Conservation (phyloP, 2,797 vertebrate species). For the Atherinosoma microstoma region DNA sequence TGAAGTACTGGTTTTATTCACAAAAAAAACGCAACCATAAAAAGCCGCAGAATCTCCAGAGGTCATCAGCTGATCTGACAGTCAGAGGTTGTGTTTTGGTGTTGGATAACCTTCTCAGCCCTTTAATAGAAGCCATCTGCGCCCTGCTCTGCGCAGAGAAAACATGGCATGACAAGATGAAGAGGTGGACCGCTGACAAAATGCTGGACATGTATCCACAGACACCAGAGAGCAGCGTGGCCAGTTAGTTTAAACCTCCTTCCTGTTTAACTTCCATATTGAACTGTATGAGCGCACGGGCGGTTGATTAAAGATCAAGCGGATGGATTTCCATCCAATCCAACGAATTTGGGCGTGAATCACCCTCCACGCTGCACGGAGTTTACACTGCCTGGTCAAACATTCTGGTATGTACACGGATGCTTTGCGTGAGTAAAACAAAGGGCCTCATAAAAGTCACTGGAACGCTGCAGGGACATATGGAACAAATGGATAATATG, state of each 20-base stretch:
- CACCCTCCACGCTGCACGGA: background rate
- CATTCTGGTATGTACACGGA: background rate
- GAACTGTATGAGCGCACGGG: constrained; percentile 37
- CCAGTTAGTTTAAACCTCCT: constrained; percentile 68
- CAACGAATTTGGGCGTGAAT: constrained; percentile 30
- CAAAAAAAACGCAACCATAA: background rate
- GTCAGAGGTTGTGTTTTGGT: constrained; percentile 48
- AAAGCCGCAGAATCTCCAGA: constrained; percentile 24
- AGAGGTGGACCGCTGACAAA: constrained; percentile 68
- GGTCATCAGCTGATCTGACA: constrained; percentile 74
- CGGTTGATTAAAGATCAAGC: constrained; percentile 59
- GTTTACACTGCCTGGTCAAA: background rate
- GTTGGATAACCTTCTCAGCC: constrained; percentile 43
- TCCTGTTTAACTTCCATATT: constrained; percentile 74
- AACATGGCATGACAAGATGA: constrained; percentile 73
- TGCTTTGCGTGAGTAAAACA: background rate
- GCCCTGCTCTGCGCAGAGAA: constrained; percentile 39
- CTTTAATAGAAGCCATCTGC: constrained; percentile 78
- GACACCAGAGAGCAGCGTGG: constrained; percentile 22
- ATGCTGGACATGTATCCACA: constrained; percentile 52
- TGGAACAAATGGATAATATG: background rate
- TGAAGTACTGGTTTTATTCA: background rate
- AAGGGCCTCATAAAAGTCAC: constrained; percentile 3
- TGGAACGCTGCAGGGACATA: too few relatives aligned
- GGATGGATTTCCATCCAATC: constrained; percentile 32